Evolutionary conservation across 2,797 vertebrate genomes (phyloP), one percentile per base, ranked within the genome.

Genomic region (Trachurus trachurus): DNA sequence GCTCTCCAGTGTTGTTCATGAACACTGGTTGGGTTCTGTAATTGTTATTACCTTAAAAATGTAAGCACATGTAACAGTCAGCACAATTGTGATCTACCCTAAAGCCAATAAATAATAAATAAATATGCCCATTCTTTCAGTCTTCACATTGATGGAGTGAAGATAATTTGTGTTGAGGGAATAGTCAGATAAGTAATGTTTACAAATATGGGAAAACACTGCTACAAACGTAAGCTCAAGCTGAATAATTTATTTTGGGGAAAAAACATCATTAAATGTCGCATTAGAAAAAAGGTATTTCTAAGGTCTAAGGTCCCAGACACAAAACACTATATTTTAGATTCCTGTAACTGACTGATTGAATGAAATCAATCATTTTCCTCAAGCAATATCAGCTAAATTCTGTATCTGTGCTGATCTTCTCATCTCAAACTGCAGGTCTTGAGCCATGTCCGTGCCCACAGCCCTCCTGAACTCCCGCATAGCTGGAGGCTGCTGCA

Each of bases 401-500:
- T 17, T 8, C 50, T 57, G 12, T 1, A 34, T 63, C 16, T 54
- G 5, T 62, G 16, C 9, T 65, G n/a, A 11, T 34, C 19, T 42
- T 59, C 29, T 82, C 9, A 34, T 16, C 13, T 67, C 61, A 66
- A 47, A 4, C 49, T 71, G 22, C 60, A 78, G 58, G 49, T 78
- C 42, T 17, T 63, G 44, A 79, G 29, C 57, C 78, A 94, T 94
- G 93, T 75, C 75, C 0, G 52, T 56, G 34, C 53, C 44, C 11
- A 59, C 79, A 58, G 53, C 66, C 44, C 19, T 86, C 12, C 58
- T 81, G 40, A 87, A 13, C 17, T 57, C 26, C 16, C 49, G 19
- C 10, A n/a, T 61, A 12, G 40, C 76, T 29, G 52, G 70, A 75
- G 57, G 84, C 44, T 52, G 79, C 70, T 31, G 45, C 74, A 80